Evolutionary conservation across 2,888 invertebrate species (phyloP).

Genomic region (Ornithoptera priamus): DNA sequence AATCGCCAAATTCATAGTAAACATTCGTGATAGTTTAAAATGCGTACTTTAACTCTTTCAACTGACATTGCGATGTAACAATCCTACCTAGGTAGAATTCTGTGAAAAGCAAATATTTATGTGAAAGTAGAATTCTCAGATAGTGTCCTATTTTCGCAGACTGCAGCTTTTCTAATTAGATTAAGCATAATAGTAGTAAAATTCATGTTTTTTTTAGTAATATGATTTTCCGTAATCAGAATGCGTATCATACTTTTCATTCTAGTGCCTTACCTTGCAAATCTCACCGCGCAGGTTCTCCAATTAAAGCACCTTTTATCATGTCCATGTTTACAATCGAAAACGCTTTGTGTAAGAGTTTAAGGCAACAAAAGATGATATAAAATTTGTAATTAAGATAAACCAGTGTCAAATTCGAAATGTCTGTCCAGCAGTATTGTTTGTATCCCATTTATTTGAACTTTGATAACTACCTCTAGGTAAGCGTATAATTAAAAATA

Average conservation of each 20-base stretch:
- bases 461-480: conserved; percentile 26
- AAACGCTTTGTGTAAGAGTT: conserved; percentile 2
- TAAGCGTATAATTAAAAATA: conserved; percentile 29
- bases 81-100: too few relatives aligned
- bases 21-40: too few relatives aligned
- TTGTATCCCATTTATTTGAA: conserved; percentile 12
- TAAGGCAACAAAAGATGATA: background rate
- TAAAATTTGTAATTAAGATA: background rate
- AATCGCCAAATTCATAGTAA: too few relatives aligned
- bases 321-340: background rate
- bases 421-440: conserved; percentile 40
- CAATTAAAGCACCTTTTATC: conserved; percentile 1
- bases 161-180: too few relatives aligned
- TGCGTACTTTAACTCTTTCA: too few relatives aligned
- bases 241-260: conserved; percentile 24
- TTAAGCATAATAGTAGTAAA: too few relatives aligned
- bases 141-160: too few relatives aligned
- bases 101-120: too few relatives aligned
- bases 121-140: too few relatives aligned
- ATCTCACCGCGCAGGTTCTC: background rate
- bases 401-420: conserved; percentile 31
- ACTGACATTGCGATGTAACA: too few relatives aligned
- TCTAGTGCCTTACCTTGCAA: conserved; percentile 46
- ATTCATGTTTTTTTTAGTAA: too few relatives aligned
- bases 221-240: too few relatives aligned